A percentile compares a stretch with the other conserved stretches of the same genome.
phyloP scores from a whole-genome alignment of 1,140 invertebrate species.

The Papilio machaon region DNA sequence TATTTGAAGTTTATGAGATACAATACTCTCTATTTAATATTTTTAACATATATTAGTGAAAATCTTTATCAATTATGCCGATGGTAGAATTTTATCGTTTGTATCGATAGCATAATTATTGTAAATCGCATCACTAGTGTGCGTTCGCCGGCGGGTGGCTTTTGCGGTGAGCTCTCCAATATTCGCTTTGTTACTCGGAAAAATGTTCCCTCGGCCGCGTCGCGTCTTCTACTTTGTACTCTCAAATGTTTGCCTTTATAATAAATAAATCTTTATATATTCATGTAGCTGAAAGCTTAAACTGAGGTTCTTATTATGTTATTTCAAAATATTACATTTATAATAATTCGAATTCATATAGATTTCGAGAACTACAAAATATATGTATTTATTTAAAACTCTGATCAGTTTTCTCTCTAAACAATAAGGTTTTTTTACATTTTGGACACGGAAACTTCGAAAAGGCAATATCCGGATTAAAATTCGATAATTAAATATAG shows the following conservation, averaged over 20 bases:
- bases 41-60: too few species aligned
- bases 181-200: conserved; percentile 80
- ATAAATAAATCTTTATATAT: conserved; percentile 60
- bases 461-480: too few species aligned
- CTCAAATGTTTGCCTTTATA: conserved; percentile 71
- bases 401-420: neutral
- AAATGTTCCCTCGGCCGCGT: conserved; percentile 66
- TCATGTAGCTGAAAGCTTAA: conserved; percentile 29
- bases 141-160: conserved; percentile 64
- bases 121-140: conserved; percentile 46
- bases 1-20: neutral
- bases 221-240: conserved; percentile 59
- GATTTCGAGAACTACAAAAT: neutral
- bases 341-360: neutral
- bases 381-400: neutral
- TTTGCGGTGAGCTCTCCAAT: conserved; percentile 78
- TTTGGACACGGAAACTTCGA: too few species aligned
- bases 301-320: neutral
- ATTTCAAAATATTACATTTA: neutral
- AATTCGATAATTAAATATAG: too few species aligned
- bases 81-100: neutral
- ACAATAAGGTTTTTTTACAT: too few species aligned
- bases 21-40: too few species aligned
- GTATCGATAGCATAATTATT: conserved; percentile 43
- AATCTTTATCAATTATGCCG: neutral